Conservation (phyloP, 2,888 invertebrate species). For the Phalera bucephala region DNA sequence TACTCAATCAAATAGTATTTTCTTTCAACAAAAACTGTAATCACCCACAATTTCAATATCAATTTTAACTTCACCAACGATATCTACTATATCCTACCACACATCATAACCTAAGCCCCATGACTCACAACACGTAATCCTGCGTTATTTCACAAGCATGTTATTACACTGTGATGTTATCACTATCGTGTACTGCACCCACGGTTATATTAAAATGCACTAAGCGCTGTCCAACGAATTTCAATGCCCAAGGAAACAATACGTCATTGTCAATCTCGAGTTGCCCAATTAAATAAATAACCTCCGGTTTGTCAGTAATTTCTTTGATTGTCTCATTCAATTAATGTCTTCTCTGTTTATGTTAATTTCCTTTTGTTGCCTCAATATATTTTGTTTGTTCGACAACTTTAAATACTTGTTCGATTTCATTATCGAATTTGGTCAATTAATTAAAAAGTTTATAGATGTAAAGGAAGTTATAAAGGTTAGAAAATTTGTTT, state of each 20-base stretch:
- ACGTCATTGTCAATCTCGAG: constrained; percentile 71
- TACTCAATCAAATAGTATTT: constrained; percentile 1
- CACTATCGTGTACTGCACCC: constrained; percentile 44
- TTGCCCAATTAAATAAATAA: constrained; percentile 61
- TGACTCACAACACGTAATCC: constrained; percentile 43
- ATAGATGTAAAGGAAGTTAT: too few species aligned
- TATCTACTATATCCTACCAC: constrained; percentile 8
- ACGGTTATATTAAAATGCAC: constrained; percentile 55
- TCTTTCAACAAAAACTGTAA: too few species aligned
- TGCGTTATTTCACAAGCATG: constrained; percentile 52
- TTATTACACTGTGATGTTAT: constrained; percentile 55
- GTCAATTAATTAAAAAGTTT: background rate
- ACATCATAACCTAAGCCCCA: constrained; percentile 21
- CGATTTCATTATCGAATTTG: background rate
- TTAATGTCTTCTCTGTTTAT: constrained; percentile 27
- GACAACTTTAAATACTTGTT: background rate
- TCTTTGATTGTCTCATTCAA: constrained; percentile 29
- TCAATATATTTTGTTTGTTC: constrained; percentile 16
- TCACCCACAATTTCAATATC: too few species aligned
- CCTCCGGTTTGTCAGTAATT: constrained; percentile 35
- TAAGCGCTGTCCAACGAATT: constrained; percentile 41
- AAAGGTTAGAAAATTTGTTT: too few species aligned
- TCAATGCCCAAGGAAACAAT: constrained; percentile 61
- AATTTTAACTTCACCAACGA: background rate
- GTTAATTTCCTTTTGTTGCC: constrained; percentile 26